Conservation (phyloP, 2,888 invertebrate genomes). For the Ectemnius continuus region DNA sequence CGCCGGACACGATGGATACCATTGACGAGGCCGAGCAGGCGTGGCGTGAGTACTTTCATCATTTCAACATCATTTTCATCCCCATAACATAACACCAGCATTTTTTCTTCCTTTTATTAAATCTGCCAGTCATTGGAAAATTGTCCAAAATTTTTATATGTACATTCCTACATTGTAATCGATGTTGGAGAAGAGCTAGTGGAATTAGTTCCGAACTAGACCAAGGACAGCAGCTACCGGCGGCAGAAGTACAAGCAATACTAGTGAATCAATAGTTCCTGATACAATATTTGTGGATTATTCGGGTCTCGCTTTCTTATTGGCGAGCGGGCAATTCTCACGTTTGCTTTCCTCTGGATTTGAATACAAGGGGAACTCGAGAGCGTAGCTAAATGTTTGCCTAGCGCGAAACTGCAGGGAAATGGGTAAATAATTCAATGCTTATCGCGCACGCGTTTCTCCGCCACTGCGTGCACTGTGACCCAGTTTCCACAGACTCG, state of each 20-base stretch:
- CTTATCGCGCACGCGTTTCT: not conserved
- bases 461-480: not conserved
- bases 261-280: too few species aligned
- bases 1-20: constrained; percentile 80
- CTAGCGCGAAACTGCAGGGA: constrained; percentile 4
- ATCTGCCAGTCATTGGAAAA: too few species aligned
- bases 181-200: too few species aligned
- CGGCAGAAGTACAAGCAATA: too few species aligned
- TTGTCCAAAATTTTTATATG: too few species aligned
- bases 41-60: constrained; percentile 81
- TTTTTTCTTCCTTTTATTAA: too few species aligned
- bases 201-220: too few species aligned
- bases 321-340: not conserved
- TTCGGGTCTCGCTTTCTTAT: not conserved
- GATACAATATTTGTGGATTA: too few species aligned
- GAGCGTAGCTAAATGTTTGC: constrained; percentile 4
- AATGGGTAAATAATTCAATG: constrained; percentile 11
- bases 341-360: not conserved
- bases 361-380: constrained; percentile 6
- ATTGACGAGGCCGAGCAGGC: constrained; percentile 84
- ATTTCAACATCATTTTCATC: constrained; percentile 4
- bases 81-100: not conserved
- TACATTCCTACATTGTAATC: too few species aligned
- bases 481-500: constrained; percentile 10
- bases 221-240: too few species aligned